Evolutionary conservation across 2,113 vertebrate genomes (phyloP), one percentile per base, ranked within the genome.

Genomic region (Hymenochirus boettgeri): DNA sequence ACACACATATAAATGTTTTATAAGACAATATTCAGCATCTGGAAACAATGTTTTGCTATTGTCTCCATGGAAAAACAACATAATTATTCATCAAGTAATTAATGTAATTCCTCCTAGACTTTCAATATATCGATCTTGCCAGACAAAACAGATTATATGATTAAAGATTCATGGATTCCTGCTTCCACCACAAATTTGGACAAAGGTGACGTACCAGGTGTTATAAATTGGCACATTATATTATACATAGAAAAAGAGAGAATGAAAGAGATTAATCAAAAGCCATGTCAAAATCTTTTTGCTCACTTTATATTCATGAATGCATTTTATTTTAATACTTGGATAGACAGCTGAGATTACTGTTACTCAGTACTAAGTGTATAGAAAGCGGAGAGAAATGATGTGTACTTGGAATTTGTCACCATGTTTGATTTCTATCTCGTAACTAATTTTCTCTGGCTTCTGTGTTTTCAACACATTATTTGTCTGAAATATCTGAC

Each of bases 71-170:
- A 47, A 69, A 60, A 5, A 69, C 65, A 69, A 53, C 65, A 69
- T 69, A 59, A 69, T 69, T 69, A 60, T 60, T 69, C 65, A 69
- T 69, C 47, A 69, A 53, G 47, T 69, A 69, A 69, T 59, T 69
- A 59, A 69, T 69, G 65, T 53, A 69, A 69, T 31, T 53, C 51
- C 65, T 59, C 48, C 21, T 53, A 57, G 65, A 27, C 48, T 45
- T 69, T 60, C 57, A 53, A 69, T 69, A 60, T 57, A 60, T 60
- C 53, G 65, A 60, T 69, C 57, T 50, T 53, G 65, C 65, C 65
- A 69, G 64, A 52, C 55, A 53, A 52, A 69, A 57, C 47, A 69
- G 65, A 69, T 45, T 69, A 69, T 53, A 51, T 45, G 59, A 60
- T 69, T 45, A 59, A 69, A 69, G 33, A 60, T 69, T 59, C 65